These are phyloP conservation scores for Lomographa bimaculata DNA, from an alignment of 2,888 invertebrate genomes.

Conservation along the genomic window DNA sequence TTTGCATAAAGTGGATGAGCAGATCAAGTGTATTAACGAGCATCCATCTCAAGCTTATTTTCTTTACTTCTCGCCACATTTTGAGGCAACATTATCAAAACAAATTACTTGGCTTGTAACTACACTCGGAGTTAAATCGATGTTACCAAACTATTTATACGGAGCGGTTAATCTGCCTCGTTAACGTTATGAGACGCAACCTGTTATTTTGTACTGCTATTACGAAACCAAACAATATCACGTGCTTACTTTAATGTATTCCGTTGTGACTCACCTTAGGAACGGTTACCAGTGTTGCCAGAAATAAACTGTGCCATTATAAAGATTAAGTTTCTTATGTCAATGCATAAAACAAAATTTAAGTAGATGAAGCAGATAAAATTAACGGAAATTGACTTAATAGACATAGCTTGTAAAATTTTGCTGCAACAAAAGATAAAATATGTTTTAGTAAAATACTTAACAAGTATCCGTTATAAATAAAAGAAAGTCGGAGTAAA, in stretches of 20 bases:
- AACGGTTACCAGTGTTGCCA: slow-evolving; percentile 18
- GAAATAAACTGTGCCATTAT: no score
- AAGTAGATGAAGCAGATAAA: no score
- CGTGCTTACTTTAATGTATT: slow-evolving; percentile 57
- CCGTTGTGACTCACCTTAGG: slow-evolving; percentile 25
- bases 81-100: slow-evolving; percentile 20
- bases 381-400: no score
- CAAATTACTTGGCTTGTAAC: slow-evolving; percentile 23
- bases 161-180: slow-evolving; percentile 54
- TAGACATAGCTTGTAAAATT: no score
- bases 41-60: slow-evolving; percentile 25
- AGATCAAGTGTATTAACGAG: slow-evolving; percentile 1
- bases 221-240: slow-evolving; percentile 77
- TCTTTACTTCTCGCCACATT: slow-evolving; percentile 29
- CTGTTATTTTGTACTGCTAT: slow-evolving; percentile 70
- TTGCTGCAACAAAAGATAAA: no score
- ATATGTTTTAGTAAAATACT: no score
- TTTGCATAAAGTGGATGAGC: no score
- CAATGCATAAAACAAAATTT: no score
- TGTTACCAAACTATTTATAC: slow-evolving; percentile 43
- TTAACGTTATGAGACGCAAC: slow-evolving; percentile 64
- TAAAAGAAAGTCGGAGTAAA: no score
- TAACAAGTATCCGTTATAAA: no score
- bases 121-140: slow-evolving; percentile 16
- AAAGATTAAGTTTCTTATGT: no score